Conservation (phyloP, 2,888 invertebrate species). For the Drosophila affinis region DNA sequence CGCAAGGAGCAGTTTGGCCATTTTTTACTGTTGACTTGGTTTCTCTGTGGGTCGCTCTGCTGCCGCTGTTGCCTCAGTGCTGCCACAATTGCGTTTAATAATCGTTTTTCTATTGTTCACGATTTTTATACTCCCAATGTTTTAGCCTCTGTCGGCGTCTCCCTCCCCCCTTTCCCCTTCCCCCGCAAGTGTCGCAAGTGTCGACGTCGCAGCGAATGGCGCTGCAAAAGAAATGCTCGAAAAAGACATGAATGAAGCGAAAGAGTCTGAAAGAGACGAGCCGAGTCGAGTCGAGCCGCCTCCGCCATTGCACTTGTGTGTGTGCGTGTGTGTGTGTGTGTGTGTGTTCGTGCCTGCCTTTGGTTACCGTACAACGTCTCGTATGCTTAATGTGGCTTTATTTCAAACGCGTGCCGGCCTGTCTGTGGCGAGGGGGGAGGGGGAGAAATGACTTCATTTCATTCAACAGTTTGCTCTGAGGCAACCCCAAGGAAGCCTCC, state of each 20-base stretch:
- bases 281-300: conserved; percentile 12
- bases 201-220: conserved; percentile 38
- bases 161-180: background rate
- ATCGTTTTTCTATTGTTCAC: conserved; percentile 83
- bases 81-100: conserved; percentile 83
- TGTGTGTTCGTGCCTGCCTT: conserved; percentile 58
- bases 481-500: background rate
- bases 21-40: conserved; percentile 54
- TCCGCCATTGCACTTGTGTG: conserved; percentile 12
- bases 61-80: conserved; percentile 75
- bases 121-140: conserved; percentile 83
- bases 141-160: conserved; percentile 37
- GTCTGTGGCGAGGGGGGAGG: conserved; percentile 4
- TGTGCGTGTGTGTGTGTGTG: conserved; percentile 50
- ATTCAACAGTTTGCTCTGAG: conserved; percentile 17
- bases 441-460: background rate
- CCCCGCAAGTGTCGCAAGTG: conserved; percentile 17
- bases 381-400: conserved; percentile 74
- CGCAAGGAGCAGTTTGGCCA: conserved; percentile 83
- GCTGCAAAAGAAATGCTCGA: conserved; percentile 64
- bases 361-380: conserved; percentile 63
- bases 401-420: conserved; percentile 64
- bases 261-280: conserved; percentile 64
- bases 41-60: conserved; percentile 25
- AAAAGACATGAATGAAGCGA: conserved; percentile 75